Evolutionary conservation across 2,113 vertebrate genomes (phyloP).

Genomic region (Elachura formosa): DNA sequence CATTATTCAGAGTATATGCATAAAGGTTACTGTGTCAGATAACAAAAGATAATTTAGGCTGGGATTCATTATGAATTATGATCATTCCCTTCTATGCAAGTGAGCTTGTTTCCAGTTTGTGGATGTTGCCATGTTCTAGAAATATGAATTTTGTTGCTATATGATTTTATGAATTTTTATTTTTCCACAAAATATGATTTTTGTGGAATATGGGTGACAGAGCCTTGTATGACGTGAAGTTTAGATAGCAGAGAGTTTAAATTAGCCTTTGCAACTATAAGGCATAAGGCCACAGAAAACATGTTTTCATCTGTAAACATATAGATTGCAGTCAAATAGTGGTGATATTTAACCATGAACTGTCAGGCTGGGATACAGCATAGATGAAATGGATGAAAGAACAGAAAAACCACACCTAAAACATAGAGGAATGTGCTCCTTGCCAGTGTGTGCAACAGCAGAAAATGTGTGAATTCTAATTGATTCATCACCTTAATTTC

Average conservation of each 20-base stretch:
- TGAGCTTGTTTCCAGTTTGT: neutral
- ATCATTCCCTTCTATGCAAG: neutral
- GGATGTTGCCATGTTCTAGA: neutral
- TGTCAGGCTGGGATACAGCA: neutral
- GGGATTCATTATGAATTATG: neutral
- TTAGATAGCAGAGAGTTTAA: neutral
- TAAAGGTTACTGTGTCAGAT: neutral
- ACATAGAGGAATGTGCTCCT: neutral
- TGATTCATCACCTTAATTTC: neutral
- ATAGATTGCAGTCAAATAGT: neutral
- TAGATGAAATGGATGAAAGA: neutral
- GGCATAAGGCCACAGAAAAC: neutral
- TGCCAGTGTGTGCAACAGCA: neutral
- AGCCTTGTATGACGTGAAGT: neutral
- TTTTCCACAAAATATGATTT: neutral
- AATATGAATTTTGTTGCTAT: neutral
- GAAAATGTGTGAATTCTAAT: neutral
- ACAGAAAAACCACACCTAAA: neutral
- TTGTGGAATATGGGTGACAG: neutral
- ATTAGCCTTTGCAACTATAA: neutral
- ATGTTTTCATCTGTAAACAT: neutral
- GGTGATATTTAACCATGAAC: neutral
- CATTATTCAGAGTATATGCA: neutral
- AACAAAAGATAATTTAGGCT: neutral
- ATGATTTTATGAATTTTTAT: no score